A percentile compares a stretch with the other conserved stretches of the same genome.
Evolutionary conservation across 2,888 invertebrate species (phyloP).

Genomic region (Epistrophe grossulariae): DNA sequence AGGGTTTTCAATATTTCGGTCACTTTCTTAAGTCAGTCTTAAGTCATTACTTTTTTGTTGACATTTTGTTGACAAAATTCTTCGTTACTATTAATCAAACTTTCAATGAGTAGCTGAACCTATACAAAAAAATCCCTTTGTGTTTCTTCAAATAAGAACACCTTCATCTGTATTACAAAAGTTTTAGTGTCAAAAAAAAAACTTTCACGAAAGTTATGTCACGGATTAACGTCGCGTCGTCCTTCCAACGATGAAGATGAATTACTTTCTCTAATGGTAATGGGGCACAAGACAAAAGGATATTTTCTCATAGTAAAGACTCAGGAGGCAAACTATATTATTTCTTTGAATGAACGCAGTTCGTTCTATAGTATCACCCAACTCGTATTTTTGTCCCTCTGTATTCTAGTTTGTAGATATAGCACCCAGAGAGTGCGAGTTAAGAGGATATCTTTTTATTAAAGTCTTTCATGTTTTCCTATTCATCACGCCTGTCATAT

Average conservation of each 20-base stretch:
- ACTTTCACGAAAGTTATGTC: constrained; percentile 18
- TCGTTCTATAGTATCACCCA: neutral
- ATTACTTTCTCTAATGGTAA: constrained; percentile 44
- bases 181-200: constrained; percentile 2
- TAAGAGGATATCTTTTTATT: constrained; percentile 4
- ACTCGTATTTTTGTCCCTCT: neutral
- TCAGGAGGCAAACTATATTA: neutral
- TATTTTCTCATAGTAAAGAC: neutral
- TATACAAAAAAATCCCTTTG: neutral
- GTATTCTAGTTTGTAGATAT: neutral
- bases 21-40: too few species aligned
- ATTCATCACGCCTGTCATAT: constrained; percentile 36
- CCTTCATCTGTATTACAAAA: neutral
- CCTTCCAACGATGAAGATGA: constrained; percentile 26
- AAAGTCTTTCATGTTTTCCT: constrained; percentile 37
- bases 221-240: constrained; percentile 33
- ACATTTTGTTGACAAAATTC: neutral
- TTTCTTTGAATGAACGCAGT: neutral
- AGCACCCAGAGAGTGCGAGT: neutral
- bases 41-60: too few species aligned
- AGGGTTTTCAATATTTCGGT: too few species aligned
- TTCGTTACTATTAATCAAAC: neutral
- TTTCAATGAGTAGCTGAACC: neutral
- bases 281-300: constrained; percentile 41
- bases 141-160: neutral